Base-by-base conservation (phyloP, 35 echinoderm and acorn worm genomes). In the Lytechinus pictus region DNA sequence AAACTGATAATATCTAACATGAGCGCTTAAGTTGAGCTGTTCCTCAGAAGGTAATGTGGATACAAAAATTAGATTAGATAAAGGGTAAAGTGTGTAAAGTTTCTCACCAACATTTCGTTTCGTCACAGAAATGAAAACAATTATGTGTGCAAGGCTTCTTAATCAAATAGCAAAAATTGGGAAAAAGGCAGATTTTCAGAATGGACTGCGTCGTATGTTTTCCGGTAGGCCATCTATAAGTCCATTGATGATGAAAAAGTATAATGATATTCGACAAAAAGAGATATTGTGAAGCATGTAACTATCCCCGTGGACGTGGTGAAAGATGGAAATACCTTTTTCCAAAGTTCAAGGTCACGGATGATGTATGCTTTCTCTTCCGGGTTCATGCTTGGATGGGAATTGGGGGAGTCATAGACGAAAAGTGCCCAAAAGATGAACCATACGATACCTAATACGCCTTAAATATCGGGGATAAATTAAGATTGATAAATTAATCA, bases 281-380 rank as follows among this genome's bases (percentile, higher is more conserved):
- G 2, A 44, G 33, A 44, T 44, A 44, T 44, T 44, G 33, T 44
- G 33, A 44, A 44, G 33, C 2, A 44, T 44, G 33, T 44, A 44
- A 44, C 33, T 44, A 44, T 44, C 33, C 33, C 33, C 1, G 33
- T 44, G 33, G 33, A 44, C 33, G 33, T 79, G 66, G 7, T 79
- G 66, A 79, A 79, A 79, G 16, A 79, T 79, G 66, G 66, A 79
- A 79, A 79, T 79, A 93, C 92, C 92, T 93, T 54, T 24, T 93
- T 57, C 27, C 53, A 33, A 9, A 54, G 53, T n/a, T 93, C 13
- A 11, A 93, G 92, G 13, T 54, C 52, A 27, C 21, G 27, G 27
- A 93, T 11, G 92, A 93, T 55, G 92, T 57, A 93, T 55, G 55
- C 92, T 93, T 93, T 93, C 53, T 93, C 92, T 57, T 93, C 92